Base-by-base conservation (phyloP, 1,140 invertebrate species). In the Rhagoletis pomonella region DNA sequence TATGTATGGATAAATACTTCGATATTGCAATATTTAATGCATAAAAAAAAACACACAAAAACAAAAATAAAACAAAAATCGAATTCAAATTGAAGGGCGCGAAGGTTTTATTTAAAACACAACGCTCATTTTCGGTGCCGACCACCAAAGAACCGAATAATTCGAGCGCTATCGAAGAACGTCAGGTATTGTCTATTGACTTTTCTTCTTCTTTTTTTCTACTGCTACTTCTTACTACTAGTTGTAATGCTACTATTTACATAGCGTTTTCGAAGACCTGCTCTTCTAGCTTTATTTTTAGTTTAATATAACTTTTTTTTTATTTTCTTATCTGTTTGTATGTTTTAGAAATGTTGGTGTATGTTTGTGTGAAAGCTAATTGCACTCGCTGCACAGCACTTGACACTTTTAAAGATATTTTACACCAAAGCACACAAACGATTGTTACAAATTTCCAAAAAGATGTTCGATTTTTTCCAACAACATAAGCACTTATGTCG, bases 61-160 rank as follows among this genome's bases (percentile, higher is more conserved):
- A 77, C 29, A 42, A 87, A 69, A 47, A 87, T 60, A 88, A 86
- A 85, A 85, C 29, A 59, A 64, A 81, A 55, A 47, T 81, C 9
- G 10, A n/a, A 19, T 87, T 55, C 65, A 39, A 14, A 87, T 6
- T 86, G 85, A 81, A 93, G 92, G 93, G 94, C 92, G 96, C 96
- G 91, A 94, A 96, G 93, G 96, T 97, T 94, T 95, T 97, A 93
- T 97, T 98, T 94, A 97, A 97, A 95, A 97, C 97, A 89, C 97
- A 98, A 93, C 95, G 97, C 90, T 98, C 97, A 86, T 97, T 97
- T 93, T 98, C 97, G 89, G 97, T 98, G 93, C 97, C 97, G 84
- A 97, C 96, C n/a, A 94, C 96, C 42, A 96, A 96, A 94, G 95
- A 95, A 94, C 94, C 94, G 93, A 95, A 95, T 91, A 92, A 93